A percentile compares a stretch with the other conserved stretches of the same genome.
These are phyloP conservation scores for Cheilosia grossa DNA, from an alignment of 2,888 invertebrate species.

Conservation along the genomic window DNA sequence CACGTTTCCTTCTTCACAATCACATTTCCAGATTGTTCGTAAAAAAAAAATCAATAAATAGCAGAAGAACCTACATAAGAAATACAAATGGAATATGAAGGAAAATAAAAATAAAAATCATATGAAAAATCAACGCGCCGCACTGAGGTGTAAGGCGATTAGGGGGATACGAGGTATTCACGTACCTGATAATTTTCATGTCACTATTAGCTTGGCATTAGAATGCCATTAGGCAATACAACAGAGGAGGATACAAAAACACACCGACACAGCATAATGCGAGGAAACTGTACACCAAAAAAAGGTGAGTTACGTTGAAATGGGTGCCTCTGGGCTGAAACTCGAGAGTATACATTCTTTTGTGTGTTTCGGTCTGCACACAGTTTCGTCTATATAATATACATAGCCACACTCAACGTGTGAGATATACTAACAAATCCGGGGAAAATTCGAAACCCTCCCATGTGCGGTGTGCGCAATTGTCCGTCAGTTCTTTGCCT, in stretches of 20 bases:
- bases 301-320: constrained; percentile 38
- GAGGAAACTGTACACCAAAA: constrained; percentile 7
- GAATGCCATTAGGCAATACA: constrained; percentile 68
- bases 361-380: constrained; percentile 3
- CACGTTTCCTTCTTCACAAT: constrained; percentile 27
- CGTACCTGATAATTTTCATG: constrained; percentile 72
- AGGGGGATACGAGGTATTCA: constrained; percentile 47
- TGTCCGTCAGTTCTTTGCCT: constrained; percentile 59
- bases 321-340: constrained; percentile 41
- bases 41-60: constrained; percentile 21
- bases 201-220: constrained; percentile 73
- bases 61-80: constrained; percentile 15
- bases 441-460: constrained; percentile 47
- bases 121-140: constrained; percentile 33
- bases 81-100: constrained; percentile 4
- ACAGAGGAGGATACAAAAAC: constrained; percentile 24
- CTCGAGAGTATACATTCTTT: constrained; percentile 38
- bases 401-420: background rate
- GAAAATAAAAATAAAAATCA: constrained; percentile 1
- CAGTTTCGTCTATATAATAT: background rate
- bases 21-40: constrained; percentile 12
- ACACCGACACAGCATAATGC: constrained; percentile 29
- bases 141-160: constrained; percentile 62
- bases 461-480: constrained; percentile 40
- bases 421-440: constrained; percentile 17